Base-by-base conservation (phyloP, 2,797 vertebrate species). In the Enteromius viviparus region DNA sequence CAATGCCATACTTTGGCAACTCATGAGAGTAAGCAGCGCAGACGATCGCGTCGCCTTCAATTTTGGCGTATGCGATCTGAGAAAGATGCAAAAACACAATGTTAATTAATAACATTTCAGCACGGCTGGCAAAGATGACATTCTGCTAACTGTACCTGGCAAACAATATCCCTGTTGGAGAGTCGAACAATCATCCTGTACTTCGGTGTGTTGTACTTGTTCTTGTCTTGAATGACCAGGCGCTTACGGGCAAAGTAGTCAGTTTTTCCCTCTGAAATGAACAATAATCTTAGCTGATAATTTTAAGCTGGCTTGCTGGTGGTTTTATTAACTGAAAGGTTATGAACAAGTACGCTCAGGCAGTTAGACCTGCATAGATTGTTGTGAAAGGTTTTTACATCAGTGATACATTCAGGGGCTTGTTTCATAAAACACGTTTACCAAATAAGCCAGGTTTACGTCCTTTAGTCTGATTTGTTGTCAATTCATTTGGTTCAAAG, bases 131-230 rank as follows among this genome's bases (percentile, higher is more conserved):
- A 40, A 42, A 21, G 12, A 82, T 23, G 14, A 37, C 70, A 42
- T 53, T 32, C 17, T 29, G 21, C 19, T 7, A 15, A 29, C 21
- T 62, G 60, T 90, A 99, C 98, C 97, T 99, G 98, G 93, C 98
- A 99, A 91, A 98, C 93, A 89, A 99, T 98, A 89, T 99, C 98
- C 92, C 97, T 95, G 95, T 99, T 99, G 71, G 98, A 97, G 87
- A 99, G 96, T 0, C 97, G 96, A 86, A 98, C 98, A 79, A 99
- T 98, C 95, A 99, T 99, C 91, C 98, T 92, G 76, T 99, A 99
- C 83, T 99, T 99, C 7, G 98, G 98, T 51, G 98, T 99, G 92
- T 99, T 99, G 94, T 99, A 99, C 92, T 99, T 99, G 92, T 99
- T 99, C 91, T 99, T 99, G 86, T 99, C 98, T 86, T 99, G 98